Conservation (phyloP, 2,113 vertebrate genomes). For the Pogona vitticeps region DNA sequence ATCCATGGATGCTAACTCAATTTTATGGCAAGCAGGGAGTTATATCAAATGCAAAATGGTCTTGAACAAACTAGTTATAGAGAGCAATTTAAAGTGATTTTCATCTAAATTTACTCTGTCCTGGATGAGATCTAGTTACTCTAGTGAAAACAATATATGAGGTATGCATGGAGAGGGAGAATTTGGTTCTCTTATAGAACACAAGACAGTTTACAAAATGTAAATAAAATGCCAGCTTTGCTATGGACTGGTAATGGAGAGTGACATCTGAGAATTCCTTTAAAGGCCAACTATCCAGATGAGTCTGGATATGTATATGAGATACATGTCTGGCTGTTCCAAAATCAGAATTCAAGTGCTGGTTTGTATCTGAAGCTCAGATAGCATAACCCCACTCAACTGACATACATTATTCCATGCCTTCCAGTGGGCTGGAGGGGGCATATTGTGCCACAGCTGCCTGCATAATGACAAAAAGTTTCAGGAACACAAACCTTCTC, state of each 20-base stretch:
- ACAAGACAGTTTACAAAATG: slow-evolving; percentile 13
- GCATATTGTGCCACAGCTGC: background rate
- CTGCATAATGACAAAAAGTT: background rate
- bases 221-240: slow-evolving; percentile 24
- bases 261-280: slow-evolving; percentile 2
- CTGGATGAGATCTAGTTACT: slow-evolving; percentile 11
- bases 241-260: slow-evolving; percentile 18
- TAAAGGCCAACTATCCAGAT: slow-evolving; percentile 2
- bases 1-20: slow-evolving; percentile 22
- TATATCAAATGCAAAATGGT: slow-evolving; percentile 31
- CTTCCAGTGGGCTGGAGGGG: background rate
- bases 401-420: background rate
- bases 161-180: background rate
- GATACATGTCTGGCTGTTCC: slow-evolving; percentile 11
- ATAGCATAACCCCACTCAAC: slow-evolving; percentile 16
- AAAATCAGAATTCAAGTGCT: slow-evolving; percentile 1
- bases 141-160: background rate
- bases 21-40: slow-evolving; percentile 23
- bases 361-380: slow-evolving; percentile 4
- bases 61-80: slow-evolving; percentile 16
- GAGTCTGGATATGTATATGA: background rate
- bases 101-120: background rate
- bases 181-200: background rate
- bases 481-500: background rate
- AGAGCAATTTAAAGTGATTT: slow-evolving; percentile 30